Evolutionary conservation across 2,113 vertebrate species (phyloP), one percentile per base, ranked within the genome.

Genomic region (Poeciliopsis turrubarensis): DNA sequence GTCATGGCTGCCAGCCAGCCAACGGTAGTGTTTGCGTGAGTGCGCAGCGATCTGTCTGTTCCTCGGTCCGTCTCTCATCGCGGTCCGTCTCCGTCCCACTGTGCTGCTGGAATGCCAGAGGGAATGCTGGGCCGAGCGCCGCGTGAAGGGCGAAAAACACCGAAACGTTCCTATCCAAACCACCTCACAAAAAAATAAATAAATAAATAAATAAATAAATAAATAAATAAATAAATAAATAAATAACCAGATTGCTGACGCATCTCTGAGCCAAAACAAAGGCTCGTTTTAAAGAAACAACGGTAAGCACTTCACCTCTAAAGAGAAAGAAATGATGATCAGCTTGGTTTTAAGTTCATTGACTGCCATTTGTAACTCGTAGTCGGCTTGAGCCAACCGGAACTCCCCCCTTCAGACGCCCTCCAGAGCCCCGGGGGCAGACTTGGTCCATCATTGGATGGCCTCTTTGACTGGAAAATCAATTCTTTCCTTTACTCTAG

Each of bases 1-100:
- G 95, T 95, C 94, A 94, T 92, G 90, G 88, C 87, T 75, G 88
- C 87, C 86, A 83, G 89, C 89, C 89, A 91, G 91, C 86, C 89
- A 86, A 87, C 60, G 85, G 72, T 37, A 65, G 47, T 37, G 65
- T 80, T 30, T 63, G 72, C 61, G 65, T 65, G 82, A 77, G 73
- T 71, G 72, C 73, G 71, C 37, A 73, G 72, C 65, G 78, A 83
- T 85, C 68, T 54, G 61, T 84, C 79, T 83, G 67, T 81, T 72
- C 79, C 72, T 69, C 32, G 31, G 72, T 63, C 61, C 54, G 65
- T 82, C 83, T 70, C 73, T 83, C 66, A 74, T 86, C 72, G 54
- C 4, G 15, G 71, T 75, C 27, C 79, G 62, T 79, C 72, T 76
- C 64, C 65, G 41, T 78, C 72, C 81, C 75, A 25, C 47, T 14